These are phyloP conservation scores for Oryzias melastigma DNA, from an alignment of 2,113 vertebrate genomes.

Conservation along the genomic window DNA sequence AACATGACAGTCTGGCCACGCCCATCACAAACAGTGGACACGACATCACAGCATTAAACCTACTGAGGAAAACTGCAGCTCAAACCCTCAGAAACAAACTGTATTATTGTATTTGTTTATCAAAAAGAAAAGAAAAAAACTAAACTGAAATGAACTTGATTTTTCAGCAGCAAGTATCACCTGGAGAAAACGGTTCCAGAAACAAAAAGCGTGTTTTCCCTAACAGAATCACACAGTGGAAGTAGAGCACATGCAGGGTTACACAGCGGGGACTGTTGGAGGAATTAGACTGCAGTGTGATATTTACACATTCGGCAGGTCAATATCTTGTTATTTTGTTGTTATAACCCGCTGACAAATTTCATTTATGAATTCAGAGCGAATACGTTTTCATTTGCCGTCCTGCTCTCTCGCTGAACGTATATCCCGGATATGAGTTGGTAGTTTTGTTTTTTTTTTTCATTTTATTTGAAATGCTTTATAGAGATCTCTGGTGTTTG, in stretches of 20 bases:
- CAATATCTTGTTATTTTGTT: slow-evolving; percentile 33
- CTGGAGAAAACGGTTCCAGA: no score
- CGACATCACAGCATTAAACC: no score
- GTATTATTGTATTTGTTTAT: no score
- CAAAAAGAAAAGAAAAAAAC: no score
- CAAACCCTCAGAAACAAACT: no score
- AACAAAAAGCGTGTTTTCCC: slow-evolving; percentile 10
- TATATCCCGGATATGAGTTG: slow-evolving; percentile 1
- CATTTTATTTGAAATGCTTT: slow-evolving; percentile 4
- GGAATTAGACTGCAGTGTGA: slow-evolving; percentile 26
- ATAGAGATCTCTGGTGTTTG: slow-evolving; percentile 25
- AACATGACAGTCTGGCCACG: no score
- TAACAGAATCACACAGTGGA: slow-evolving; percentile 32
- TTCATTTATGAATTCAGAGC: slow-evolving; percentile 27
- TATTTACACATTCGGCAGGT: slow-evolving; percentile 47
- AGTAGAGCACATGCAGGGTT: slow-evolving; percentile 33
- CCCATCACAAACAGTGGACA: no score
- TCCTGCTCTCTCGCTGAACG: neutral
- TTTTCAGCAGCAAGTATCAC: no score
- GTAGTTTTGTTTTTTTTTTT: neutral
- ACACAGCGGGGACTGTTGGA: slow-evolving; percentile 26
- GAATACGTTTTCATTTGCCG: slow-evolving; percentile 4
- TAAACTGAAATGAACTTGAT: no score
- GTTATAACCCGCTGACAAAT: slow-evolving; percentile 28
- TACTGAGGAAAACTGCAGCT: no score